Evolutionary conservation across 2,113 vertebrate species (phyloP).

Genomic region (Puma concolor): DNA sequence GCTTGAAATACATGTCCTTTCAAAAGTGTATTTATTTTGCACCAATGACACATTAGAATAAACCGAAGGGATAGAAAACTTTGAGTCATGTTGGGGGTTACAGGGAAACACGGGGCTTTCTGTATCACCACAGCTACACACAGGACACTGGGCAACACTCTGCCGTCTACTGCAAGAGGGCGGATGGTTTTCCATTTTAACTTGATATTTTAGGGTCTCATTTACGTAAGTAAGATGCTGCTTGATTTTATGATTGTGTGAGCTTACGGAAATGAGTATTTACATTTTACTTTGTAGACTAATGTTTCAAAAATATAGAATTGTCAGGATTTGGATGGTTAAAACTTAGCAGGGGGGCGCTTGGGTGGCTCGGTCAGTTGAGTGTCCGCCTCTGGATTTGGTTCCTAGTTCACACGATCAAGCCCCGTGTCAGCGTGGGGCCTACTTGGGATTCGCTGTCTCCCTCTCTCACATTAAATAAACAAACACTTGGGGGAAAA

Average conservation of each 20-base stretch:
- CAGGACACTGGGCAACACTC: too few species aligned
- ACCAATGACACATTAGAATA: background rate
- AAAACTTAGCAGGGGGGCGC: background rate
- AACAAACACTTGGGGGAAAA: too few species aligned
- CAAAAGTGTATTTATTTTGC: slow-evolving; percentile 37
- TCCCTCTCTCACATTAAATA: too few species aligned
- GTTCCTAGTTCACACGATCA: too few species aligned
- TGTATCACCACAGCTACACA: background rate
- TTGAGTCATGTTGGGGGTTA: background rate
- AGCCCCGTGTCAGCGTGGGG: too few species aligned
- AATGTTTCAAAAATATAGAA: background rate
- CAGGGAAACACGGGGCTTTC: background rate
- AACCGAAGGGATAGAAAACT: background rate
- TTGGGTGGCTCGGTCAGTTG: too few species aligned
- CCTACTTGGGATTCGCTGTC: too few species aligned
- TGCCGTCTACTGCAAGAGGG: background rate
- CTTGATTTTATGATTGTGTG: background rate
- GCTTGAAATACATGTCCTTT: background rate
- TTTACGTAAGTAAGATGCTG: background rate
- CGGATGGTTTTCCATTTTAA: background rate
- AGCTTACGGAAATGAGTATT: background rate
- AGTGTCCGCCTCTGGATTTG: too few species aligned
- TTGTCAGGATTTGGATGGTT: background rate
- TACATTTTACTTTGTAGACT: background rate
- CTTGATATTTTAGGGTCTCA: background rate